Evolutionary conservation across 2,888 invertebrate genomes (phyloP).

Genomic region (Oligia latruncula): DNA sequence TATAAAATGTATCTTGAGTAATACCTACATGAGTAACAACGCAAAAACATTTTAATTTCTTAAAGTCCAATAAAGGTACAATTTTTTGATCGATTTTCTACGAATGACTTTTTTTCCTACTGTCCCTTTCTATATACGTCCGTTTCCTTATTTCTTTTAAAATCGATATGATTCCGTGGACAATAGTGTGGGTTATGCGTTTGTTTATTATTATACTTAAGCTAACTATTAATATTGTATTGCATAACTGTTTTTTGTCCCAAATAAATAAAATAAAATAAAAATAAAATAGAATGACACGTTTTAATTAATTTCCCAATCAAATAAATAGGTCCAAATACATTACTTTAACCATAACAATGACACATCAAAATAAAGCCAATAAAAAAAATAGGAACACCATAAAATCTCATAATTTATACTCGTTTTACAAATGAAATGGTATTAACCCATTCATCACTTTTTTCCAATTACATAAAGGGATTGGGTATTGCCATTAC

Average conservation of each 20-base stretch:
- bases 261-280: too few relatives aligned
- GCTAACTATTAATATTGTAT: too few relatives aligned
- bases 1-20: neutral
- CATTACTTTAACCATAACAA: neutral
- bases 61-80: neutral
- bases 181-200: too few relatives aligned
- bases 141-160: too few relatives aligned
- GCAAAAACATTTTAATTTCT: neutral
- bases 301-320: neutral
- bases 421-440: conserved; percentile 51
- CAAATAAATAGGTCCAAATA: neutral
- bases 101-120: too few relatives aligned
- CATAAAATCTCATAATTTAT: conserved; percentile 50
- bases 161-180: too few relatives aligned
- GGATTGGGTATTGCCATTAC: conserved; percentile 41
- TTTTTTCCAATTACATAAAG: conserved; percentile 59
- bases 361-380: neutral
- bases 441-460: conserved; percentile 55
- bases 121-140: too few relatives aligned
- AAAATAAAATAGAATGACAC: too few relatives aligned
- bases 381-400: conserved; percentile 24
- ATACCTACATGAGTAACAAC: neutral
- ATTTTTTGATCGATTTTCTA: too few relatives aligned
- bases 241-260: too few relatives aligned
- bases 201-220: too few relatives aligned